Conservation (phyloP, 64 coral and sea anemone genomes). For the Platygyra sinensis region DNA sequence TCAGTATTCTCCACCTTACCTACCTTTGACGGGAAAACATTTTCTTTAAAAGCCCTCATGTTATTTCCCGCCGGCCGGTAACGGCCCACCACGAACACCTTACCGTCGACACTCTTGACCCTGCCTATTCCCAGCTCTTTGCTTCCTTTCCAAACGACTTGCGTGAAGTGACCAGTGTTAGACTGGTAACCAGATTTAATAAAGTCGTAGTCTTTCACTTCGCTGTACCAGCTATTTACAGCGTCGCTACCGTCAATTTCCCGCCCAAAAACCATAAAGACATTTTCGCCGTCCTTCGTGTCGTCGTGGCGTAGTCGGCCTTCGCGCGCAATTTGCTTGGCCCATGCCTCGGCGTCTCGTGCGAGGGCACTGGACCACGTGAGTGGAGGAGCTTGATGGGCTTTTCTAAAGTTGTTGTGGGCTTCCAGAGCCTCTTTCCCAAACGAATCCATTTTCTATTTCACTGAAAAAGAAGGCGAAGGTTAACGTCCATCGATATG, state of each 20-base stretch:
- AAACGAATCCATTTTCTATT: slow-evolving; percentile 26
- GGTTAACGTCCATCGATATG: too few relatives aligned
- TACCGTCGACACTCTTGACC: slow-evolving; percentile 51
- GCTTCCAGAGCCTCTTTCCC: slow-evolving; percentile 47
- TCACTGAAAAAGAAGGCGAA: background rate
- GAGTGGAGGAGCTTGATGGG: slow-evolving; percentile 57
- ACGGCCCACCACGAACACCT: slow-evolving; percentile 59
- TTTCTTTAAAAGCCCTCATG: slow-evolving; percentile 51
- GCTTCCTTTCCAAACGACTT: slow-evolving; percentile 47
- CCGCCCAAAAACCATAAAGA: slow-evolving; percentile 40
- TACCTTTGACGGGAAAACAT: slow-evolving; percentile 35
- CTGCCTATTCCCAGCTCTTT: slow-evolving; percentile 48
- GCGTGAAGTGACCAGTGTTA: slow-evolving; percentile 49
- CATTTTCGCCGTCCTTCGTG: slow-evolving; percentile 58
- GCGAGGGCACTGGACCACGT: slow-evolving; percentile 49
- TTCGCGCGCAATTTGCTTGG: slow-evolving; percentile 43
- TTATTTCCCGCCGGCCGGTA: slow-evolving; percentile 67
- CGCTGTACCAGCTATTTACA: slow-evolving; percentile 57
- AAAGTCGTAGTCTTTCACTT: slow-evolving; percentile 61
- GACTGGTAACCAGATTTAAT: slow-evolving; percentile 42
- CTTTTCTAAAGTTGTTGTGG: slow-evolving; percentile 46
- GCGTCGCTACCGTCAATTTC: slow-evolving; percentile 42
- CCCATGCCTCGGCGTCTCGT: slow-evolving; percentile 53
- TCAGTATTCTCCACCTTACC: background rate
- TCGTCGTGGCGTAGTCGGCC: slow-evolving; percentile 47